Evolutionary conservation across 2,113 vertebrate species (phyloP), one percentile per base, ranked within the genome.

Genomic region (Vidua chalybeata): DNA sequence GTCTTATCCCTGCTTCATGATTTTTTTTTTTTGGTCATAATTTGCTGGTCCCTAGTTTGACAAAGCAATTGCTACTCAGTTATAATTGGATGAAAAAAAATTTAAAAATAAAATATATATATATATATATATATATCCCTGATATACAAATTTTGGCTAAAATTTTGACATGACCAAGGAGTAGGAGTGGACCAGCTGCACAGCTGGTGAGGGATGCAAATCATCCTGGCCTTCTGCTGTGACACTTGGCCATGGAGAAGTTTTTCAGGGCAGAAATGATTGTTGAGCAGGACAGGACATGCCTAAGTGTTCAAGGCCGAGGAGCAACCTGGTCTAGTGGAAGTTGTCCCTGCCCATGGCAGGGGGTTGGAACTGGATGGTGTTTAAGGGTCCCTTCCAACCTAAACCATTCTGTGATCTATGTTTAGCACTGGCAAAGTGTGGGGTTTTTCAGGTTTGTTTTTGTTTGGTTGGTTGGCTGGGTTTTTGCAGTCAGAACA

Each of bases 371-470:
- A 63, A 63, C 22, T 49, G 39, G 56, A 8, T 37, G 27, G 7
- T 20, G 68, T 43, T 63, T 63, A 69, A 69, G 41, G 6, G 17
- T 69, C 21, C 8, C 8, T 77, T 63, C 22, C 49, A 63, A 77
- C 31, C 22, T 22, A 49, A 76, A 33, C 11, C 17, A 31, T 48
- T 43, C 26, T 16, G 41, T 49, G 41, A 9, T 82, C 67, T 28
- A 3, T 51, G 33, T 74, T 67, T 61, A 26, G 28, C 46, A 35
- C 35, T 74, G 46, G 33, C 18, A 24, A 35, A 37, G 3, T 23
- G 8, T 51, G 48, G 4, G 10, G 0, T 0, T 11, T 31, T 31
- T 9, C 49, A 4, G 3, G 23, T 61, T 69, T 52, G 37, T 7
- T 49, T 28, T 5, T 3, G 3, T 1, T 45, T 55, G 19, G 0